phyloP scores from a whole-genome alignment of 2,113 vertebrate species.

The Psittacus erithacus region DNA sequence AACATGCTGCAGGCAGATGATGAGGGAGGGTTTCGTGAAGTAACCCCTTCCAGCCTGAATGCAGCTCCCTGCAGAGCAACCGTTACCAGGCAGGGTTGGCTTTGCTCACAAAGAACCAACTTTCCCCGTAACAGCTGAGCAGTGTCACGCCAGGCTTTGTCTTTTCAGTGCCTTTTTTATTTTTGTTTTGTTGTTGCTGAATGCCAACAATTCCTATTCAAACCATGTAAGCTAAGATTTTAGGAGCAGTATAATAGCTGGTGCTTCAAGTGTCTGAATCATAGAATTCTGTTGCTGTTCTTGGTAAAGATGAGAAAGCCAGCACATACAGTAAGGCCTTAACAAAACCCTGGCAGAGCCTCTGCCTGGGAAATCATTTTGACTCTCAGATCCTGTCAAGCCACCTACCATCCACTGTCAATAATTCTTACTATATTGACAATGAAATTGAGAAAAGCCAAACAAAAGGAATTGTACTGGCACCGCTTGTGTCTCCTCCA shows the following conservation, averaged over 20 bases:
- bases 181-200: not conserved
- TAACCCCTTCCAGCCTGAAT: not conserved
- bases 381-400: not conserved
- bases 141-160: not conserved
- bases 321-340: not conserved
- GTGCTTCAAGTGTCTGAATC: not conserved
- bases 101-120: constrained; percentile 69
- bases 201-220: not conserved
- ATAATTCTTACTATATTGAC: not conserved
- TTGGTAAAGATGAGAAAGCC: not conserved
- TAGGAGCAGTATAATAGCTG: not conserved
- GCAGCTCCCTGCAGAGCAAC: constrained; percentile 36
- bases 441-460: not conserved
- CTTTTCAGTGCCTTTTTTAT: not conserved
- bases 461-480: not conserved
- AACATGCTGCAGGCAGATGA: not conserved
- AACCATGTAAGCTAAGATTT: not conserved
- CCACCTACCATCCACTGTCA: not conserved
- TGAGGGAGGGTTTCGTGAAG: not conserved
- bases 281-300: not conserved
- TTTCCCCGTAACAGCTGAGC: not conserved
- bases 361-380: not conserved
- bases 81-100: constrained; percentile 53
- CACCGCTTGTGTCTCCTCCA: not conserved
- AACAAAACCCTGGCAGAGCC: not conserved